phyloP scores from a whole-genome alignment of 2,797 vertebrate species.

The Sebastes itinus region DNA sequence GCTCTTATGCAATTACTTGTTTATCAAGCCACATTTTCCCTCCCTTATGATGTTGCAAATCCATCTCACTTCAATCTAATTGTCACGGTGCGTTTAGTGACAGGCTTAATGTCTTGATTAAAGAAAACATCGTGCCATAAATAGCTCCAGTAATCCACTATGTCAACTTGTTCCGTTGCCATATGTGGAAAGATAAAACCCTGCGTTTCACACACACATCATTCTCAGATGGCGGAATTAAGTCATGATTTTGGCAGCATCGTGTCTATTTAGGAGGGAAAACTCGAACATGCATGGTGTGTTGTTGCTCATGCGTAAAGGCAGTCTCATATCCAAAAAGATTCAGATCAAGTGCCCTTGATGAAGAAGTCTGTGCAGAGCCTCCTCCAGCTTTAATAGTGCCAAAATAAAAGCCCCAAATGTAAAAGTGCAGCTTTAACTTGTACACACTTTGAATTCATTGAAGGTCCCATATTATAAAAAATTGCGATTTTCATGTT shows the following conservation, averaged over 20 bases:
- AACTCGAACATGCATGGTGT: not conserved
- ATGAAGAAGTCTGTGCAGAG: slow-evolving; percentile 28
- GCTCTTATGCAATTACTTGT: slow-evolving; percentile 28
- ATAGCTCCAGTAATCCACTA: slow-evolving; percentile 32
- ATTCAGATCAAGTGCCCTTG: slow-evolving; percentile 22
- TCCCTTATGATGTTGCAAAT: slow-evolving; percentile 30
- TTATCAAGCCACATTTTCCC: slow-evolving; percentile 9
- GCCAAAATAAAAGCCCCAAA: not conserved
- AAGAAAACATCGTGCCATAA: not conserved
- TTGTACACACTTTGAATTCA: not conserved
- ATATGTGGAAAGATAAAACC: slow-evolving; percentile 15
- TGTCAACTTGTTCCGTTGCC: slow-evolving; percentile 14
- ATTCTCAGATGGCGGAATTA: slow-evolving; percentile 4
- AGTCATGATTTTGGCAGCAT: not conserved
- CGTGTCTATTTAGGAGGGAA: not conserved
- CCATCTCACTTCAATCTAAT: slow-evolving; percentile 37
- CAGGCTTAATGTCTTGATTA: slow-evolving; percentile 40
- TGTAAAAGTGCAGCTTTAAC: not conserved
- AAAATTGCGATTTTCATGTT: no score
- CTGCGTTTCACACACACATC: not conserved
- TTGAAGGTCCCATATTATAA: no score
- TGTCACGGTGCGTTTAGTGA: slow-evolving; percentile 40
- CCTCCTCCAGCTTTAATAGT: not conserved
- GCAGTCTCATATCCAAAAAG: not conserved
- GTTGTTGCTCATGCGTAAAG: not conserved